Evolutionary conservation across 1,140 invertebrate species (phyloP).

Genomic region (Babylonia areolata): DNA sequence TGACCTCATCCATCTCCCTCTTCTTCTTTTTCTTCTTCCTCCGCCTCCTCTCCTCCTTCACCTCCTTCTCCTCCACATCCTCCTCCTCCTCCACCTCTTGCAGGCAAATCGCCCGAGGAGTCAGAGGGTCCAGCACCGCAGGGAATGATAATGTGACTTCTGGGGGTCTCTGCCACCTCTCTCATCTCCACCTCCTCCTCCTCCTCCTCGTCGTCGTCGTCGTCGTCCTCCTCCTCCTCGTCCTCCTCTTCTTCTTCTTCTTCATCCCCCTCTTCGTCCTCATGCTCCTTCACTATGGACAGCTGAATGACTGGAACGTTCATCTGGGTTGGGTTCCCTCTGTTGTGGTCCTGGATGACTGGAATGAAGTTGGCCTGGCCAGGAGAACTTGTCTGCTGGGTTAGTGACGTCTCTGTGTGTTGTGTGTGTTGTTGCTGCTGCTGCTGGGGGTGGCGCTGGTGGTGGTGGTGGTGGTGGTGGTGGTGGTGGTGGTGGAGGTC

Average conservation of each 20-base stretch:
- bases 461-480: background rate
- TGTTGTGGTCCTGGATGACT: no score
- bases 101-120: background rate
- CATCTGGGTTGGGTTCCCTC: no score
- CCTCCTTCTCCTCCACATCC: no score
- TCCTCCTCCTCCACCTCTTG: slow-evolving; percentile 8
- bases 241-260: background rate
- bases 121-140: background rate
- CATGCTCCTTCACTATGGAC: background rate
- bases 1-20: no score
- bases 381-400: background rate
- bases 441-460: background rate
- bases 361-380: background rate
- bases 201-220: background rate
- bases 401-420: background rate
- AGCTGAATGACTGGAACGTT: background rate
- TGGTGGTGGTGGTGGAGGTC: background rate
- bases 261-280: background rate
- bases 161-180: background rate
- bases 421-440: background rate
- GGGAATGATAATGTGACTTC: background rate
- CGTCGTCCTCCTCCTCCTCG: background rate
- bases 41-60: background rate
- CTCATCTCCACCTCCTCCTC: background rate
- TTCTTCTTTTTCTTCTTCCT: background rate